These are phyloP conservation scores for Montipora capitata DNA, from an alignment of 92 coral and sea anemone species.

Conservation along the genomic window DNA sequence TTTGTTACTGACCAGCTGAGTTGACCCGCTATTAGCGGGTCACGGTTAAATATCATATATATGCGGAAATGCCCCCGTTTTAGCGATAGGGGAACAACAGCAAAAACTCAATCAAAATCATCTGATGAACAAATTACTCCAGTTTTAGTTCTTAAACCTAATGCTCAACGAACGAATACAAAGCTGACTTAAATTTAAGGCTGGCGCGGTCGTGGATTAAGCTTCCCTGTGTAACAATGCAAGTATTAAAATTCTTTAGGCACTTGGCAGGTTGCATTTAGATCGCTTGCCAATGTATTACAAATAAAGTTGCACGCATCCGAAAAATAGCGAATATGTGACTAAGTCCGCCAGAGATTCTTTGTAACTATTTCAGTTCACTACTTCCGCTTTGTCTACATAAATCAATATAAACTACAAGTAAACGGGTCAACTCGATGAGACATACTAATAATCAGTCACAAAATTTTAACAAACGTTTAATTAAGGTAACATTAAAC, in stretches of 20 bases:
- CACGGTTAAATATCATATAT: not conserved
- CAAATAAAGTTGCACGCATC: not conserved
- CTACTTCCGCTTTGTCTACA: no score
- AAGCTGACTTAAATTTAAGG: no score
- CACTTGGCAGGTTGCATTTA: no score
- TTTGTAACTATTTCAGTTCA: not conserved
- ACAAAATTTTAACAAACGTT: no score
- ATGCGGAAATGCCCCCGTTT: conserved; percentile 34
- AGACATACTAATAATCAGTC: no score
- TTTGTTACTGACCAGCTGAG: not conserved
- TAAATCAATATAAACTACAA: not conserved
- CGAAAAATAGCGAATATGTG: not conserved
- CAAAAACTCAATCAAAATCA: not conserved
- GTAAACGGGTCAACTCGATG: no score
- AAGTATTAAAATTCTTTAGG: not conserved
- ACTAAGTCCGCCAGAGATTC: not conserved
- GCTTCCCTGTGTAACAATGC: not conserved
- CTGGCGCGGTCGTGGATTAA: no score
- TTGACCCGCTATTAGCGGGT: conserved; percentile 31
- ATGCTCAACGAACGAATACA: no score
- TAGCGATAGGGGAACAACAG: conserved; percentile 20
- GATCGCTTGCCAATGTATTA: no score
- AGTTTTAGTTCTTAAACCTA: no score
- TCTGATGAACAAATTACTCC: not conserved
- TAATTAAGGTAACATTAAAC: no score